Evolutionary conservation across 2,797 vertebrate genomes (phyloP), one percentile per base, ranked within the genome.

Genomic region (Moxostoma hubbsi): DNA sequence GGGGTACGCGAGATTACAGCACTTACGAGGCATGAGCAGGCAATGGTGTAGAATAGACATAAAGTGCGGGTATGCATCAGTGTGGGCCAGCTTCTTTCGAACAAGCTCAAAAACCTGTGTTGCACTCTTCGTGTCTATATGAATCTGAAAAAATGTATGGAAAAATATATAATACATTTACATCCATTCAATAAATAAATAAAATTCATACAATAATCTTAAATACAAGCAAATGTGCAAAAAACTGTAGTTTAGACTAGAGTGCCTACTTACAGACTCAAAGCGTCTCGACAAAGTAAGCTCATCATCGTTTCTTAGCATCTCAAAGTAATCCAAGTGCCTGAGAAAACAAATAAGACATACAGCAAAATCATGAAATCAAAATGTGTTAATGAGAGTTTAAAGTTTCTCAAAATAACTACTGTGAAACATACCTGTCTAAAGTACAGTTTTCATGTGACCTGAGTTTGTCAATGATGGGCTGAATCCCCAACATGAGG

Each of bases 1-100:
- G 18, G 13, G 12, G 59, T 54, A 46, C 13, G 50, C 49, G 13
- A 36, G 36, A 36, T 36, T 36, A 36, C 36, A 61, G 57, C 1
- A 94, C 98, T 96, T 87, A 99, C 98, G 96, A 92, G 98, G 98
- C 98, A 99, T 99, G 74, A 99, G 96, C 89, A 99, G 96, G 90
- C 98, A 99, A 92, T 99, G 98, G 87, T 99, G 97, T 86, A 99
- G 93, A 86, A 99, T 95, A 84, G 98, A 99, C 95, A 98, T 97
- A 93, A 99, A 97, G 94, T 99, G 97, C 59, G 97, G 97, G 85
- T 98, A 97, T 0, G 97, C 96, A 81, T 99, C 98, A 0, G 96
- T 98, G 88, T 98, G 97, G 62, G 95, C 98, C 93, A 99, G 93
- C 89, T 96, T 96, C 91, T 98, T 99, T 85, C 96, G 96, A 43